These are phyloP conservation scores for Myxocyprinus asiaticus DNA, from an alignment of 2,113 vertebrate species.

Conservation along the genomic window DNA sequence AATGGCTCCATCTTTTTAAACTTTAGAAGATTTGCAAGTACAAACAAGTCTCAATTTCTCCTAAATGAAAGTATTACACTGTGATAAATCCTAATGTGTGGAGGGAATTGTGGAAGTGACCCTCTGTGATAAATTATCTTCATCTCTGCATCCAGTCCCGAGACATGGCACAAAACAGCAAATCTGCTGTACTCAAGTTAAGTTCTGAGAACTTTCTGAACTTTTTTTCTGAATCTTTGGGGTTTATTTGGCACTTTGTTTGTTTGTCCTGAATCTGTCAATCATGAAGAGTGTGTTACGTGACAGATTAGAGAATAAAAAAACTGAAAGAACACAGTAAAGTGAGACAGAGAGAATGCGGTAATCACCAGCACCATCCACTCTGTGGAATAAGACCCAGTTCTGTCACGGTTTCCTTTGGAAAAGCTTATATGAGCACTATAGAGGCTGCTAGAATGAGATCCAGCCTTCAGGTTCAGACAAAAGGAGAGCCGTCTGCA, in stretches of 20 bases:
- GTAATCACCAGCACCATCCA: slow-evolving; percentile 51
- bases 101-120: neutral
- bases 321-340: neutral
- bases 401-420: slow-evolving; percentile 66
- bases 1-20: no score
- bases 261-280: slow-evolving; percentile 58
- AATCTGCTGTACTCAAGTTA: slow-evolving; percentile 15
- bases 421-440: slow-evolving; percentile 51
- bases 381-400: slow-evolving; percentile 62
- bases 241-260: slow-evolving; percentile 40
- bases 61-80: neutral
- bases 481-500: slow-evolving; percentile 17
- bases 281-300: slow-evolving; percentile 45
- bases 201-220: slow-evolving; percentile 19
- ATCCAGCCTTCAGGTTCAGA: slow-evolving; percentile 18
- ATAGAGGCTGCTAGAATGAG: slow-evolving; percentile 37
- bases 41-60: neutral
- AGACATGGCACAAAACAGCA: neutral
- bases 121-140: slow-evolving; percentile 2
- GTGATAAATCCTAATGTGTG: neutral
- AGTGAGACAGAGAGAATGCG: slow-evolving; percentile 39
- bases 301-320: slow-evolving; percentile 52
- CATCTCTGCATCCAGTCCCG: neutral
- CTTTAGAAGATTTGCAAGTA: no score
- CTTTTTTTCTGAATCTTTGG: slow-evolving; percentile 39